phyloP scores from a whole-genome alignment of 2,888 invertebrate genomes.

The Phoronis australis region DNA sequence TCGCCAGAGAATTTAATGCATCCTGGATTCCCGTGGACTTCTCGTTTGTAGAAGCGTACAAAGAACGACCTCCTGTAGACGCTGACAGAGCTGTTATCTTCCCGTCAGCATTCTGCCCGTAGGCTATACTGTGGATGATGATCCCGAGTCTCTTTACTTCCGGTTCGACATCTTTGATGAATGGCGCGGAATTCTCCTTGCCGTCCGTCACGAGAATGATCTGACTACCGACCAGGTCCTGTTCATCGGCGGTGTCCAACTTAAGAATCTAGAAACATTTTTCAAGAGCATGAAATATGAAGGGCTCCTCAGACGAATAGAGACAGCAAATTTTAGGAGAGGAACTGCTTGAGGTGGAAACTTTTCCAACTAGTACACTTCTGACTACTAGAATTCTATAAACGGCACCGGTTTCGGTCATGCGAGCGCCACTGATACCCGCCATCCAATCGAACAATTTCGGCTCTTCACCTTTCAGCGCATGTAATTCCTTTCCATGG shows the following conservation, averaged over 20 bases:
- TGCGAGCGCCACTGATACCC: no score
- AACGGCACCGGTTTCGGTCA: no score
- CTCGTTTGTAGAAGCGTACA: slow-evolving; percentile 17
- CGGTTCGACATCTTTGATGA: slow-evolving; percentile 12
- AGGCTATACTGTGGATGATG: slow-evolving; percentile 17
- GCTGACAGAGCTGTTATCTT: slow-evolving; percentile 14
- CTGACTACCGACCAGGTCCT: slow-evolving; percentile 14
- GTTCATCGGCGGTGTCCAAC: not conserved
- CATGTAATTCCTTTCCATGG: no score
- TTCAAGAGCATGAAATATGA: no score
- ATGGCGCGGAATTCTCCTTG: slow-evolving; percentile 18
- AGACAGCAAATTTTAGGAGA: no score
- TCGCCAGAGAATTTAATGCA: slow-evolving; percentile 17
- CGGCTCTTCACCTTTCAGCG: no score
- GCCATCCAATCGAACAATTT: no score
- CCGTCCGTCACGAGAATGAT: slow-evolving; percentile 23
- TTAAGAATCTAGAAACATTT: no score
- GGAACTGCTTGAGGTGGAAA: no score
- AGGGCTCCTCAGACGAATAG: no score
- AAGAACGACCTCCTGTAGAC: slow-evolving; percentile 19
- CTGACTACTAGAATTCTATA: no score
- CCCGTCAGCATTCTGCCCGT: slow-evolving; percentile 17
- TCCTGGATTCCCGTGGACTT: slow-evolving; percentile 20
- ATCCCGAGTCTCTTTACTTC: slow-evolving; percentile 10
- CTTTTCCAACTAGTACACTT: no score